Conservation (phyloP, 2,113 vertebrate genomes). For the Piaya cayana region DNA sequence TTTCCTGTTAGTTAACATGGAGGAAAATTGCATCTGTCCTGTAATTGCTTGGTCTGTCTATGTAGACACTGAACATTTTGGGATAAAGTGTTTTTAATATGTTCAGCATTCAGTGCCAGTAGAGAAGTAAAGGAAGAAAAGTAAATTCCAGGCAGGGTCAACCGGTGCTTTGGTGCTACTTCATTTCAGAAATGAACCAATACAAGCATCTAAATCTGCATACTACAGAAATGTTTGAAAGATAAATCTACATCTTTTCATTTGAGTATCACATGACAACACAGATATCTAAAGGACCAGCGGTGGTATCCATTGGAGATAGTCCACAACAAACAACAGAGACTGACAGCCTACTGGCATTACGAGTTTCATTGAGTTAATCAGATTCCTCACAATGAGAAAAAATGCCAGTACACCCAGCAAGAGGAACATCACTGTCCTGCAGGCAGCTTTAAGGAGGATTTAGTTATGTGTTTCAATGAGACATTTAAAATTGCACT, state of each 20-base stretch:
- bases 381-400: conserved; percentile 4
- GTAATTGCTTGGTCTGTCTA: not conserved
- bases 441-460: conserved; percentile 58
- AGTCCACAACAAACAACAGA: not conserved
- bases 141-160: not conserved
- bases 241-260: not conserved
- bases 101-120: not conserved
- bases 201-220: not conserved
- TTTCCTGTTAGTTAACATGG: not conserved
- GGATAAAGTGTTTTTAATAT: not conserved
- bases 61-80: not conserved
- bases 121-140: not conserved
- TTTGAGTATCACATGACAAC: accelerated
- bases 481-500: conserved; percentile 68
- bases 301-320: not conserved
- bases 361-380: not conserved
- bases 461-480: conserved; percentile 46
- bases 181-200: not conserved
- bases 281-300: not conserved
- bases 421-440: conserved; percentile 4
- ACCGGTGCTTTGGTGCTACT: not conserved
- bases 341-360: not conserved
- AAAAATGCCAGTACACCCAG: not conserved
- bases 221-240: not conserved
- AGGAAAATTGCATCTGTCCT: not conserved